Evolutionary conservation across 2,113 vertebrate genomes (phyloP), one percentile per base, ranked within the genome.

Genomic region (Clarias macrocephalus): DNA sequence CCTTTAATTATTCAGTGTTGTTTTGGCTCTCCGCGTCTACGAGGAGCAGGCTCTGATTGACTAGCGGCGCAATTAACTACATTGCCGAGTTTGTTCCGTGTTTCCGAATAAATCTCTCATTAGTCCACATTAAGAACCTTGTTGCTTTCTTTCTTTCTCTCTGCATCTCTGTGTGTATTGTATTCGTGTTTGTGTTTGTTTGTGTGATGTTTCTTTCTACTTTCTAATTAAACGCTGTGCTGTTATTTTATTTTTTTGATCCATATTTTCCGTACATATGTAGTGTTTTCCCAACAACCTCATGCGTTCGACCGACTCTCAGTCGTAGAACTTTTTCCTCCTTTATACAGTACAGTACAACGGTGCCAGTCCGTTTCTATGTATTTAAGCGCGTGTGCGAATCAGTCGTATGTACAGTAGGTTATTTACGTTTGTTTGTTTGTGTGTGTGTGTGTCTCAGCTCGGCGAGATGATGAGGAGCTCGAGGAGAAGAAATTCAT

Each of bases 401-500:
- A 7, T 23, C 28, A 70, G 66, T 33, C 10, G 18, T 25, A 15
- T 37, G 18, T 91, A 57, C 33, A 37, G 33, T 37, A 3, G 86
- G 63, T 72, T 86, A 1, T 59, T 86, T 21, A 66, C 48, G 42
- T 6, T 7, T 42, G 42, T 48, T 48, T 48, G 81, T 56, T 37
- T 37, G 33, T 21, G n/a, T 48, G 6, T 84, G 25, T 83, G 81
- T 56, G 56, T 87, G 12, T 66, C 91, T 89, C 92, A 99, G 98
- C 93, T 63, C 97, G 94, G 94, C 96, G 93, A 93, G 95, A 96
- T 86, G 96, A 97, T 15, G 96, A 97, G 1, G 95, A 96, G 88
- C 91, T 95, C 88, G 97, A 98, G 88, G 97, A 97, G 87, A 97
- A 96, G 89, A 97, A 95, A 94, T 92, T 91, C 42, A 94, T 97